phyloP scores from a whole-genome alignment of 92 coral and sea anemone genomes.

The Zoanthus solanderi region DNA sequence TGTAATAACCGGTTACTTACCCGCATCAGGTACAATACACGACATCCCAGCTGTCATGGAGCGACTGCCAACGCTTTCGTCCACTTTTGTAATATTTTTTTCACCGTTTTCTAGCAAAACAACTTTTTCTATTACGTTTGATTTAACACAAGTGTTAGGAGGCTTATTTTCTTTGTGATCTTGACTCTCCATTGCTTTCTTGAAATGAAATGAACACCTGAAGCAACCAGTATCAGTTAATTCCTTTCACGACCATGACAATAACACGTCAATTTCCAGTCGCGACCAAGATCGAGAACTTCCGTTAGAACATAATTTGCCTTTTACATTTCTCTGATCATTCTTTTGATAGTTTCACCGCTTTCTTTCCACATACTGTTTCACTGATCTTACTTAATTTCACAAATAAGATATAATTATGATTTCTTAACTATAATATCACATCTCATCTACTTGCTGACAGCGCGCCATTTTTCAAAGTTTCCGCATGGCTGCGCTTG shows the following conservation, averaged over 20 bases:
- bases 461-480: slow-evolving; percentile 86
- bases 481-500: slow-evolving; percentile 7
- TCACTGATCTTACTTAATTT: background rate
- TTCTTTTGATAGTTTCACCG: background rate
- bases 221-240: slow-evolving; percentile 2
- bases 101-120: background rate
- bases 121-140: background rate
- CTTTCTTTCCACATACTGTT: background rate
- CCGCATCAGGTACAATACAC: background rate
- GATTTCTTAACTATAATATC: background rate
- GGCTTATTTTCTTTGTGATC: slow-evolving; percentile 38
- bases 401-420: background rate
- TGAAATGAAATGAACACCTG: slow-evolving; percentile 1
- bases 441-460: background rate
- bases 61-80: background rate
- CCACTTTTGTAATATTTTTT: background rate
- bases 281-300: background rate
- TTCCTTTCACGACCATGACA: background rate
- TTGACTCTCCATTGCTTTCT: background rate
- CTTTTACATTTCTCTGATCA: background rate
- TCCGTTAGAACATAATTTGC: background rate
- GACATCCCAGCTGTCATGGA: background rate
- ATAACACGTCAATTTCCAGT: background rate
- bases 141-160: slow-evolving; percentile 4
- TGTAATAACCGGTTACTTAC: background rate